A percentile compares a stretch with the other conserved stretches of the same genome.
Evolutionary conservation across 92 coral and sea anemone genomes (phyloP).

Genomic region (Pocillopora meandrina): DNA sequence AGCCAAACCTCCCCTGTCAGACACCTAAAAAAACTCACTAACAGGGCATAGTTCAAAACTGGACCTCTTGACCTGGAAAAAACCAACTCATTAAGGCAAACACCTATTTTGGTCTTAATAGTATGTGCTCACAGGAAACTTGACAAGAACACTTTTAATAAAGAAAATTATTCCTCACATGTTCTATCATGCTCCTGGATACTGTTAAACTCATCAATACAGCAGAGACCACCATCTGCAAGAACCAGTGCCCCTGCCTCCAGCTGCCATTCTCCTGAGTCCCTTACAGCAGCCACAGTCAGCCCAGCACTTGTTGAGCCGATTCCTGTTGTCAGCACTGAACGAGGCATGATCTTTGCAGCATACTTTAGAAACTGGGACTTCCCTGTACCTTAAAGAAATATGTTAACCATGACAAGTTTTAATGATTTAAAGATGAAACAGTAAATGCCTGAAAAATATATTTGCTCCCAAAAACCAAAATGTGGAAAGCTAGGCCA

Average conservation of each 20-base stretch:
- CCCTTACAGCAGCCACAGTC: slow-evolving; percentile 93
- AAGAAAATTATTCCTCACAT: slow-evolving; percentile 64
- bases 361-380: slow-evolving; percentile 96
- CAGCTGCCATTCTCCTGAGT: slow-evolving; percentile 98
- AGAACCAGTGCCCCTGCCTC: slow-evolving; percentile 99
- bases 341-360: slow-evolving; percentile 91
- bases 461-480: too few species aligned
- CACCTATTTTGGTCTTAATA: too few species aligned
- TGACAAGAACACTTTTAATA: background rate
- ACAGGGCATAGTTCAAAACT: too few species aligned
- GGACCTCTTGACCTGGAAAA: too few species aligned
- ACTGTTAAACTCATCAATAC: slow-evolving; percentile 96
- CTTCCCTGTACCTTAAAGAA: slow-evolving; percentile 87
- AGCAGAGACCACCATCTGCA: slow-evolving; percentile 98
- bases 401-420: background rate
- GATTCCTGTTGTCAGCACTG: slow-evolving; percentile 95
- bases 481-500: too few species aligned
- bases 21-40: too few species aligned
- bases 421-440: background rate
- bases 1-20: too few species aligned
- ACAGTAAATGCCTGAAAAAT: background rate
- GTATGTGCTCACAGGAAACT: background rate
- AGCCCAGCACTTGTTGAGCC: slow-evolving; percentile 99
- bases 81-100: too few species aligned
- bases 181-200: slow-evolving; percentile 95